Base-by-base conservation (phyloP, 2,888 invertebrate genomes). In the Apodemia zela region DNA sequence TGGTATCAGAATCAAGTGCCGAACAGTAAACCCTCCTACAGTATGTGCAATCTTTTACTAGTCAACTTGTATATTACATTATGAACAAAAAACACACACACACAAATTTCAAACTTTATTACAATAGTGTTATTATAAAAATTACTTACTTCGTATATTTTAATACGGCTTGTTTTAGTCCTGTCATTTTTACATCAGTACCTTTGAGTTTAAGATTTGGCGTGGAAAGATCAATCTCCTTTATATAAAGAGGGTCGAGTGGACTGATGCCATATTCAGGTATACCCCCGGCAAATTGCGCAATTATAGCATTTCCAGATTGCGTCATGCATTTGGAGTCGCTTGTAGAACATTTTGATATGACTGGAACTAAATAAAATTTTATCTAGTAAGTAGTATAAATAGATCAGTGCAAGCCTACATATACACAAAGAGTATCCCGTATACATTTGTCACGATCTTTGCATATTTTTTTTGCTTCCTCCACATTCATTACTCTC, bases 331-430 rank as follows among this genome's bases (percentile, higher is more conserved):
- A 62, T 17, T 21, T 29, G 2, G 62, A 42, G 8, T 62, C 62
- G 25, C n/a, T 35, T 6, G 42, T 21, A 18, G 38, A 54, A 25
- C 62, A 62, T 62, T 62, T 62, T 54, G 62, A n/a, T 15, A 62
- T 42, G 0, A 62, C 62, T 57, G 57, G 25, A 62, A 62, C 35
- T 60, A 25, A 38, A 45, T 25, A 4, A 25, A 25, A n/a, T n/a
- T n/a, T n/a, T n/a, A n/a, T n/a, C n/a, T 25, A 25, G 25, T 25
- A 25, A 25, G 25, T 25, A 25, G 4, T 25, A 25, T 25, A 25
- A 25, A 4, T 25, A 4, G 25, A 25, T 25, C 25, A 25, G 25
- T 0, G 25, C 25, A 25, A 25, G 4, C 2, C 2, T 4, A 25
- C 25, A 25, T 4, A 25, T 25, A 25, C 25, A 0, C 2, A 4